Evolutionary conservation across 1,140 invertebrate species (phyloP), one percentile per base, ranked within the genome.

Genomic region (Panulirus ornatus): DNA sequence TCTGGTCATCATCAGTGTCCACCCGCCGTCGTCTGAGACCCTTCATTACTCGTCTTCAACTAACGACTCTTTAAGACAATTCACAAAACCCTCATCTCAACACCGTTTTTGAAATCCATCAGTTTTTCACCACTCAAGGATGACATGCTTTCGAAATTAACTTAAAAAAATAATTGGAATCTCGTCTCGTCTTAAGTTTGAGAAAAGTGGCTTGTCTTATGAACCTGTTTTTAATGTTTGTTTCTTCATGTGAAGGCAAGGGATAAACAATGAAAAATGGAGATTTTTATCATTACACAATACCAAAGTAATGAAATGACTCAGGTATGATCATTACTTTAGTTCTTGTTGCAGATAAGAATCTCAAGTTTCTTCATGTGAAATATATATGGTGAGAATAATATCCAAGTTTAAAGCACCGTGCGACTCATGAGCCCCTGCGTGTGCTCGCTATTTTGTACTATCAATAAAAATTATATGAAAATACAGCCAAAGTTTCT

Each of bases 401-500:
- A 78, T 78, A 78, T 47, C 11, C 40, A 47, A 47, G 75, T 78
- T n/a, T 44, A n/a, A 76, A 76, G 73, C 73, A 76, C 40, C 75
- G 75, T 66, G 1, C 58, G 58, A 66, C 58, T 66, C 58, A 66
- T 66, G n/a, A 63, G 51, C 85, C 51, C 54, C 73, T 66, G 85
- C 66, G 47, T 36, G 73, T 87, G 85, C 54, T 87, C 51, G 36
- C 19, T 87, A 79, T 87, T 87, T 87, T 87, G 75, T 87, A 87
- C 85, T 79, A 87, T 63, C 73, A 87, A 87, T 87, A 87, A 87
- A 87, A 38, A 87, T 86, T 51, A 85, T 66, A 58, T 58, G 58
- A 82, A 82, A 34, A 82, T 58, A 63, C 6, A n/a, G n/a, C n/a
- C n/a, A n/a, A n/a, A n/a, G n/a, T n/a, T n/a, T n/a, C n/a, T n/a